Percentiles rank a stretch among this genome's conserved stretches.
Conservation (phyloP, 1,140 invertebrate species). For the Holotrichia oblita region DNA sequence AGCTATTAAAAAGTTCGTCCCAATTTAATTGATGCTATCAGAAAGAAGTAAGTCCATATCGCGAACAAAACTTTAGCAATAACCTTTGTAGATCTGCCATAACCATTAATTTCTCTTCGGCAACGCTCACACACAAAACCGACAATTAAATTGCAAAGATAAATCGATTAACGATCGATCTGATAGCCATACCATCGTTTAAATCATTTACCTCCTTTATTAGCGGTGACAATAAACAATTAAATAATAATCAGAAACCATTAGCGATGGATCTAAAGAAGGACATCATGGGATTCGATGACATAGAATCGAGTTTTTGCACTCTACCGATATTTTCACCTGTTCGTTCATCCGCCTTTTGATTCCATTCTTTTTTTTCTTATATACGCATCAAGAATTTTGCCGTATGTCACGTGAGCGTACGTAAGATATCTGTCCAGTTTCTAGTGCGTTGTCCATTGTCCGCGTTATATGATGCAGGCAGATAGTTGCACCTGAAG, state of each 20-base stretch:
- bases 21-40: too few relatives aligned
- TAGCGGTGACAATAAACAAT: constrained; percentile 12
- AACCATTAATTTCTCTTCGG: too few relatives aligned
- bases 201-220: not conserved
- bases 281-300: not conserved
- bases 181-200: not conserved
- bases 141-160: constrained; percentile 13
- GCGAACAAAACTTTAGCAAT: too few relatives aligned
- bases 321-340: not conserved
- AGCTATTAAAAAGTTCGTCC: too few relatives aligned
- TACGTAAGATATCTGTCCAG: not conserved
- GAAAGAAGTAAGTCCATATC: too few relatives aligned
- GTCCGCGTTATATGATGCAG: not conserved
- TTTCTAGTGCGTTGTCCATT: not conserved
- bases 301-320: not conserved
- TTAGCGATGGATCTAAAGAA: not conserved
- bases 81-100: too few relatives aligned
- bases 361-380: not conserved
- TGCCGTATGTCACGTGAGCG: not conserved
- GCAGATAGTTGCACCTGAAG: not conserved
- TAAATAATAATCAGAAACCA: constrained; percentile 13
- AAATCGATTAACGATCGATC: not conserved
- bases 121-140: not conserved
- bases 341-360: too few relatives aligned
- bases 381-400: not conserved